These are phyloP conservation scores for Ostrea denselamellosa DNA, from an alignment of 1,140 invertebrate species.

Conservation along the genomic window DNA sequence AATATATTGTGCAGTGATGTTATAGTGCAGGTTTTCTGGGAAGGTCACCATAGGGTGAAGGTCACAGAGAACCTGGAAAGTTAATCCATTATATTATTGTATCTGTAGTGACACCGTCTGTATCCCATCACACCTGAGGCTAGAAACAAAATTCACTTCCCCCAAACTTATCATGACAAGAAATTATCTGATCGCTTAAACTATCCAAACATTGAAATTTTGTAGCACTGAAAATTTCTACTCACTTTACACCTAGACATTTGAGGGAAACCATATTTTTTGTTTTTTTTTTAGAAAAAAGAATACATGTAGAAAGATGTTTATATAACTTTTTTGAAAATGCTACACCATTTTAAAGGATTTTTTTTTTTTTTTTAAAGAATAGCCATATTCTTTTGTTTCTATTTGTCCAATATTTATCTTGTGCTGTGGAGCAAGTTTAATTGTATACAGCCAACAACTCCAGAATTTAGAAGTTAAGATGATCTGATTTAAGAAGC, in stretches of 20 bases:
- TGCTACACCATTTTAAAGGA: too few species aligned
- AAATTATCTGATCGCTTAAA: neutral
- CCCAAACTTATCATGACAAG: neutral
- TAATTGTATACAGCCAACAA: too few species aligned
- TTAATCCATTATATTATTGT: slow-evolving; percentile 24
- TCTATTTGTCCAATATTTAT: too few species aligned
- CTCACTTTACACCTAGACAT: too few species aligned
- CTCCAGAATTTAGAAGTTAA: too few species aligned
- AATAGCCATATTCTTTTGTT: too few species aligned
- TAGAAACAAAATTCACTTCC: neutral
- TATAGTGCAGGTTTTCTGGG: neutral
- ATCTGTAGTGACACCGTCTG: neutral
- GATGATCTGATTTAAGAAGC: too few species aligned
- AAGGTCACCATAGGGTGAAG: neutral
- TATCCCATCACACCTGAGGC: neutral
- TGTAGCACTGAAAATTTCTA: too few species aligned
- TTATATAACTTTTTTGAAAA: neutral
- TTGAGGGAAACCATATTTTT: neutral
- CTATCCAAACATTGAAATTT: neutral
- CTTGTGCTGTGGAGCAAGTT: too few species aligned
- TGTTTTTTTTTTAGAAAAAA: neutral
- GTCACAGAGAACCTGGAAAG: neutral
- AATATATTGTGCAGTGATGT: slow-evolving; percentile 30
- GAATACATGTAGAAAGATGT: neutral
- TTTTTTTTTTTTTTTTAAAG: too few species aligned